Percentiles rank a stretch among this genome's conserved stretches.
Conservation (phyloP, 2,888 invertebrate species). For the Scaptodrosophila latifasciaeformis region DNA sequence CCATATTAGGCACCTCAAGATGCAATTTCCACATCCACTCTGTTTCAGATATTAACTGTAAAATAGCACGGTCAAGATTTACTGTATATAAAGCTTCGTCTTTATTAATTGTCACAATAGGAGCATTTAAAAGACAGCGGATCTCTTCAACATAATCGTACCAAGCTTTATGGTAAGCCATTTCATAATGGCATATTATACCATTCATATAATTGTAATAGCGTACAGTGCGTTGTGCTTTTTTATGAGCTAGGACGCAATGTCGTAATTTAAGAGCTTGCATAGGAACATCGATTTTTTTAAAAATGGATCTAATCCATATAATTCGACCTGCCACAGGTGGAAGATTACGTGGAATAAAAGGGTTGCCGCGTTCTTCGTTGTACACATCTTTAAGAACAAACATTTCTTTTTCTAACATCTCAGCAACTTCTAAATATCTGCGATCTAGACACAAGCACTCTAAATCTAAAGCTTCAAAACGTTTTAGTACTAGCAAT, state of each 20-base stretch:
- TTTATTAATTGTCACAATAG: slow-evolving; percentile 81
- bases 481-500: slow-evolving; percentile 77
- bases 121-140: slow-evolving; percentile 78
- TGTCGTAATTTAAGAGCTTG: slow-evolving; percentile 68
- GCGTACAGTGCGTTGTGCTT: slow-evolving; percentile 84
- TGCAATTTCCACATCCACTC: slow-evolving; percentile 87
- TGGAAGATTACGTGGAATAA: slow-evolving; percentile 84
- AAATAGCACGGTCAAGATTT: slow-evolving; percentile 84
- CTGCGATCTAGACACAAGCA: slow-evolving; percentile 85
- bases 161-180: slow-evolving; percentile 89
- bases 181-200: slow-evolving; percentile 88
- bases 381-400: slow-evolving; percentile 84
- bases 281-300: slow-evolving; percentile 86
- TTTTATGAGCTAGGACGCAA: slow-evolving; percentile 79
- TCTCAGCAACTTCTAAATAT: slow-evolving; percentile 82
- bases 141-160: slow-evolving; percentile 84
- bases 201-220: slow-evolving; percentile 86
- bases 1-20: slow-evolving; percentile 85
- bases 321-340: slow-evolving; percentile 87
- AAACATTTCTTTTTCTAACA: slow-evolving; percentile 83
- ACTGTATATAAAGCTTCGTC: slow-evolving; percentile 80
- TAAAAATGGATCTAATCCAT: slow-evolving; percentile 88
- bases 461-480: slow-evolving; percentile 83
- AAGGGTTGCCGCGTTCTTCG: slow-evolving; percentile 84
- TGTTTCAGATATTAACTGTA: slow-evolving; percentile 85